Conservation (phyloP, 1,140 invertebrate species). For the Ooceraea biroi region DNA sequence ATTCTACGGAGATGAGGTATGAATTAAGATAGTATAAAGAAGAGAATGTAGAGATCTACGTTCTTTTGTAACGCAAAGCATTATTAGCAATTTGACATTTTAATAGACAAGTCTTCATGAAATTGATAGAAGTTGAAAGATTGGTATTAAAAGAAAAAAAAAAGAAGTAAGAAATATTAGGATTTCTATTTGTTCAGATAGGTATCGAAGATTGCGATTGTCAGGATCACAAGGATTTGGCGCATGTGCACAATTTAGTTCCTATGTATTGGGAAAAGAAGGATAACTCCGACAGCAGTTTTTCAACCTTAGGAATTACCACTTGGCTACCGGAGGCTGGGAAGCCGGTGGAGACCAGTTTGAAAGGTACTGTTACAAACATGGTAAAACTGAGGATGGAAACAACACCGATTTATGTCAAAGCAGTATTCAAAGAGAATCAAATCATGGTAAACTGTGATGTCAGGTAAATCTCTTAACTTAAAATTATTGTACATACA, state of each 20-base stretch:
- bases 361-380: conserved; percentile 85
- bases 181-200: conserved; percentile 76
- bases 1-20: conserved; percentile 94
- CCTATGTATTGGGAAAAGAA: conserved; percentile 88
- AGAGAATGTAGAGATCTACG: not conserved
- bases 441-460: conserved; percentile 88
- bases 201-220: conserved; percentile 82
- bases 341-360: conserved; percentile 82
- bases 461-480: conserved; percentile 84
- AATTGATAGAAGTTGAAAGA: not conserved
- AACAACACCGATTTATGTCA: conserved; percentile 90
- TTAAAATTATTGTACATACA: too few relatives aligned
- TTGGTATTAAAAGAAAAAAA: not conserved
- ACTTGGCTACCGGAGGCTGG: conserved; percentile 88
- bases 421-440: conserved; percentile 89
- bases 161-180: not conserved
- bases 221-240: conserved; percentile 88
- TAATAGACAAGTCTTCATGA: not conserved
- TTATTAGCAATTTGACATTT: not conserved
- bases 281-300: conserved; percentile 79
- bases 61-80: not conserved
- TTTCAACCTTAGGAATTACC: conserved; percentile 85
- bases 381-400: conserved; percentile 87
- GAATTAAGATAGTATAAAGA: not conserved
- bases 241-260: conserved; percentile 89